Percentiles rank a stretch among this genome's conserved stretches.
phyloP scores from a whole-genome alignment of 2,797 vertebrate species.

The Hyperoplus immaculatus region DNA sequence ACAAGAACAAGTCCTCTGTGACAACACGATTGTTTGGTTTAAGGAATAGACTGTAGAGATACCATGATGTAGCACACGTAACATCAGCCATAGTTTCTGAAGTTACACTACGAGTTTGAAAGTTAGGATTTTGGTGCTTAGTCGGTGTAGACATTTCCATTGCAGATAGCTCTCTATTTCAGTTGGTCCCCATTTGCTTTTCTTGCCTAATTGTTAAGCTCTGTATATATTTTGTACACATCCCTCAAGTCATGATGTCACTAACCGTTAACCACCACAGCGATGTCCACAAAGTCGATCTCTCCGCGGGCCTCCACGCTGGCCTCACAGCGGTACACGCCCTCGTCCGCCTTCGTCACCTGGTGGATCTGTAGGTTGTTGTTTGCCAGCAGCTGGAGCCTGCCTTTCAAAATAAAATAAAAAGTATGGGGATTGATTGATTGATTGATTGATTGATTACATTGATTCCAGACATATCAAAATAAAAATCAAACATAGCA shows the following conservation, averaged over 20 bases:
- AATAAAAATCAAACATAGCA: no score
- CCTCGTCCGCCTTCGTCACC: conserved; percentile 96
- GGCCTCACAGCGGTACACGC: conserved; percentile 97
- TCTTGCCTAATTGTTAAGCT: no score
- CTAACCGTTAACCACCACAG: conserved; percentile 97
- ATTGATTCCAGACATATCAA: no score
- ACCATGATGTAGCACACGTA: not conserved
- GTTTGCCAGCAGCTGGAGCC: conserved; percentile 92
- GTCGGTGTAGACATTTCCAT: not conserved
- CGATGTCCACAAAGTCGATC: conserved; percentile 97
- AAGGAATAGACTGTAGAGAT: not conserved
- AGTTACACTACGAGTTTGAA: not conserved
- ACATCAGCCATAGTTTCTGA: not conserved
- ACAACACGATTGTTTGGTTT: not conserved
- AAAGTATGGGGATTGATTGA: no score
- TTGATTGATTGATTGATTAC: no score
- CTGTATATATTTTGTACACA: no score
- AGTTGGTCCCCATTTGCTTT: not conserved
- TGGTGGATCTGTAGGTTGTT: conserved; percentile 96
- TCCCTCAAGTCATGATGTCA: not conserved
- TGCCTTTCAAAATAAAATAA: conserved; percentile 79
- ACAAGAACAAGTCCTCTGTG: not conserved
- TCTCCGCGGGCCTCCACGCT: conserved; percentile 97
- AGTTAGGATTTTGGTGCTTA: not conserved
- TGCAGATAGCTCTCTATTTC: not conserved